These are phyloP conservation scores for Gambusia affinis DNA, from an alignment of 2,113 vertebrate species.

Conservation along the genomic window DNA sequence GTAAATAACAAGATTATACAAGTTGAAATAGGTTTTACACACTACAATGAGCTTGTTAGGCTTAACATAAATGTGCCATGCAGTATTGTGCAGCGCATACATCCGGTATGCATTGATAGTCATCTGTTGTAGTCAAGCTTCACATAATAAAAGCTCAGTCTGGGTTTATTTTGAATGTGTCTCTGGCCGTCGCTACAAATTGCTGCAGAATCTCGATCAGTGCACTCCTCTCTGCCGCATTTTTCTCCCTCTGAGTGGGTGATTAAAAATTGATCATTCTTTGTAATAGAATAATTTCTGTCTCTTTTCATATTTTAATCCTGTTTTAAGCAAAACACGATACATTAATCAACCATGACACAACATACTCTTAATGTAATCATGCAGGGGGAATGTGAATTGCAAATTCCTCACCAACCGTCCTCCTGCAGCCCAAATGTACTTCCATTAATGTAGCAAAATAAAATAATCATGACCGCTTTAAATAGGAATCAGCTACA, in stretches of 20 bases:
- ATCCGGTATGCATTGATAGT: constrained; percentile 57
- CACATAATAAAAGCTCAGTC: constrained; percentile 66
- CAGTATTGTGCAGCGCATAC: constrained; percentile 38
- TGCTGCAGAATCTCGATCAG: constrained; percentile 79
- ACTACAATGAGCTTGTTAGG: constrained; percentile 31
- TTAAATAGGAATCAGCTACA: constrained; percentile 83
- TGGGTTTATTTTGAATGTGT: constrained; percentile 73
- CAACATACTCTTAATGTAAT: constrained; percentile 97
- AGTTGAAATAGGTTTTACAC: constrained; percentile 20
- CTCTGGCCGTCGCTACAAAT: constrained; percentile 74
- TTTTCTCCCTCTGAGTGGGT: constrained; percentile 71
- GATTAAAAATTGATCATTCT: constrained; percentile 93
- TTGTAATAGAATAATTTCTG: constrained; percentile 94
- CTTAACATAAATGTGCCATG: constrained; percentile 22
- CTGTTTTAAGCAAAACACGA: constrained; percentile 93
- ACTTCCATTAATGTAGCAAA: constrained; percentile 90
- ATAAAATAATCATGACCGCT: constrained; percentile 96
- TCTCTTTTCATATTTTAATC: constrained; percentile 92
- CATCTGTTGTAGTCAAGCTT: constrained; percentile 58
- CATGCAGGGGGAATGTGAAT: constrained; percentile 94
- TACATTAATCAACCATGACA: constrained; percentile 98
- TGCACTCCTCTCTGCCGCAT: constrained; percentile 73
- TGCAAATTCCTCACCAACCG: constrained; percentile 86
- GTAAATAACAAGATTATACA: constrained; percentile 35
- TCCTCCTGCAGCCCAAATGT: constrained; percentile 77